These are phyloP conservation scores for Eupsilia transversa DNA, from an alignment of 2,888 invertebrate genomes.

Conservation along the genomic window DNA sequence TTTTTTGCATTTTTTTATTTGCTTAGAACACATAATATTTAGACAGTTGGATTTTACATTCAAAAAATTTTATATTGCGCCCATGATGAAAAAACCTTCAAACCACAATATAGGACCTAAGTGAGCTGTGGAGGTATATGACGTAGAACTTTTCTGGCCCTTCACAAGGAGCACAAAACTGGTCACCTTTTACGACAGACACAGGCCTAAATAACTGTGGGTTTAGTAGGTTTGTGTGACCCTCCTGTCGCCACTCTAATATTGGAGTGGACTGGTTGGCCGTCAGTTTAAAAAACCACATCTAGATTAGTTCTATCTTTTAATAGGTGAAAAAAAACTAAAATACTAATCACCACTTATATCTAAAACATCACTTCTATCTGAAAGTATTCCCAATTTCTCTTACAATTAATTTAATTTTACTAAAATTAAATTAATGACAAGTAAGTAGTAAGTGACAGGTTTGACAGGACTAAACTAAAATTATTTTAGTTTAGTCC, in stretches of 20 bases:
- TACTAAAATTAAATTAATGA: too few species aligned
- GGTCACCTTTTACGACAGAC: background rate
- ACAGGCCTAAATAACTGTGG: background rate
- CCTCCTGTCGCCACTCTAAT: conserved; percentile 21
- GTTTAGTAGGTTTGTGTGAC: background rate
- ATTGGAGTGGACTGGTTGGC: conserved; percentile 19
- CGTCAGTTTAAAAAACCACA: background rate
- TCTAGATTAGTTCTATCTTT: background rate
- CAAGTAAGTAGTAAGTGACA: too few species aligned
- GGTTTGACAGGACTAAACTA: too few species aligned
- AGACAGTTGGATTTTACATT: too few species aligned
- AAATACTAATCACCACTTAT: background rate
- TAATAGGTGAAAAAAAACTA: background rate
- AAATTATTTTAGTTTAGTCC: too few species aligned
- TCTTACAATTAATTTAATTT: too few species aligned
- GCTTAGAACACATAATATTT: too few species aligned
- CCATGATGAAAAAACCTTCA: too few species aligned
- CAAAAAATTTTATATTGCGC: background rate
- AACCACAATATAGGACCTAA: background rate
- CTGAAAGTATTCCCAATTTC: background rate
- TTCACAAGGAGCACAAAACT: background rate
- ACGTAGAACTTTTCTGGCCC: background rate
- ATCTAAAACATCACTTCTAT: too few species aligned
- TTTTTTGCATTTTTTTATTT: too few species aligned
- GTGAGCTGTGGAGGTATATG: background rate